Percentiles rank a stretch among this genome's conserved stretches.
These are phyloP conservation scores for Neodiprion pinetum DNA, from an alignment of 1,140 invertebrate genomes.

Conservation along the genomic window DNA sequence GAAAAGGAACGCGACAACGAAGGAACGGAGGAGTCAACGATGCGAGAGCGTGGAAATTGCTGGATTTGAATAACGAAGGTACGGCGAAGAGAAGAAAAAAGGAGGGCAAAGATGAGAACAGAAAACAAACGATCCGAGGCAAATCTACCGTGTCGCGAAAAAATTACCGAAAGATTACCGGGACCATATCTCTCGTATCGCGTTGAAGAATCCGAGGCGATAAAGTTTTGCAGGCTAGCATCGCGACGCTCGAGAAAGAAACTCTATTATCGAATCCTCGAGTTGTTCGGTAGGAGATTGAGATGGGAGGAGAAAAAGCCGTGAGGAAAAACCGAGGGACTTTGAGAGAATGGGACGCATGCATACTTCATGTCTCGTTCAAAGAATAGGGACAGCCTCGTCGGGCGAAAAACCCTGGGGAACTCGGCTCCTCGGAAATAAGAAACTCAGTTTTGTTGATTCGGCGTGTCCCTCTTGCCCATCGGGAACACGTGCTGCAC, in stretches of 20 bases:
- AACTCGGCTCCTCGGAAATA: no score
- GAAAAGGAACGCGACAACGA: neutral
- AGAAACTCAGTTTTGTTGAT: neutral
- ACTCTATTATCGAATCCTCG: no score
- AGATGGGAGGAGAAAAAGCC: no score
- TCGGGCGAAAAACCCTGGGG: no score
- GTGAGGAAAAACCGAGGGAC: neutral
- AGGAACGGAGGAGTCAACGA: no score
- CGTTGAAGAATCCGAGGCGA: no score
- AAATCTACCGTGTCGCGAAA: neutral
- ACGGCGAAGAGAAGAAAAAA: neutral
- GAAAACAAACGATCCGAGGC: neutral
- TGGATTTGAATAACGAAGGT: slow-evolving; percentile 5
- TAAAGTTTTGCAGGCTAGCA: no score
- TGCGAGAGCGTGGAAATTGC: neutral
- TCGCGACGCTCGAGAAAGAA: no score
- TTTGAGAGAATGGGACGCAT: slow-evolving; percentile 32
- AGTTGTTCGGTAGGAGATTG: no score
- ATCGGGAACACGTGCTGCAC: neutral
- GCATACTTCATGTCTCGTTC: slow-evolving; percentile 48
- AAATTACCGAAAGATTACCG: neutral
- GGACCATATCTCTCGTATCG: no score
- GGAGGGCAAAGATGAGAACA: neutral
- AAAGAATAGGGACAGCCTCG: neutral
- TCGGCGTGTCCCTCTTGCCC: neutral